A percentile compares a stretch with the other conserved stretches of the same genome.
Evolutionary conservation across 2,888 invertebrate genomes (phyloP).

Genomic region (Netelia virgata): DNA sequence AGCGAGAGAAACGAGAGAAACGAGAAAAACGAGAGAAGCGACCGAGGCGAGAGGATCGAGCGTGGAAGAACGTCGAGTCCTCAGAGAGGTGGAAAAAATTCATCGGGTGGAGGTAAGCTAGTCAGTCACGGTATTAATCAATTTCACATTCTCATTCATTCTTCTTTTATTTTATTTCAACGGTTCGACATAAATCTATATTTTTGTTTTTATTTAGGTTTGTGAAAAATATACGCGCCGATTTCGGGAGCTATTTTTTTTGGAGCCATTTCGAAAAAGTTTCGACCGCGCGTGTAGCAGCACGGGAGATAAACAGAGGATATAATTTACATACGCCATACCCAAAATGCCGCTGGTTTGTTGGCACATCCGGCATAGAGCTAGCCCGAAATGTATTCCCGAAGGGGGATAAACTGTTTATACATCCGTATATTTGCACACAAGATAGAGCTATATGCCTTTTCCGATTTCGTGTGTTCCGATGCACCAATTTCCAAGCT

Average conservation of each 20-base stretch:
- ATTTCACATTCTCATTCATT: too few relatives aligned
- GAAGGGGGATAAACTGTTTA: constrained; percentile 39
- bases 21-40: constrained; percentile 66
- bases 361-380: constrained; percentile 7
- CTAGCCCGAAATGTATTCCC: constrained; percentile 21
- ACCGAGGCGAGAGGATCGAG: constrained; percentile 72
- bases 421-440: constrained; percentile 13
- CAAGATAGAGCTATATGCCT: constrained; percentile 5
- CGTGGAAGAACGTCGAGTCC: constrained; percentile 80
- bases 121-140: too few relatives aligned
- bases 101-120: constrained; percentile 73
- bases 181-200: too few relatives aligned
- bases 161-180: too few relatives aligned
- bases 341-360: background rate
- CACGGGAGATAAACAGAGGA: background rate
- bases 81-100: constrained; percentile 76
- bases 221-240: too few relatives aligned
- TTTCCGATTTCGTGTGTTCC: constrained; percentile 5
- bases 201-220: too few relatives aligned
- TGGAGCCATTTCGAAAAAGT: background rate
- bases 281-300: background rate
- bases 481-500: constrained; percentile 13
- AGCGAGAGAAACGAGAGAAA: constrained; percentile 82
- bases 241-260: too few relatives aligned
- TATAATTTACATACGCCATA: constrained; percentile 5